Conservation (phyloP, 2,888 invertebrate genomes). For the Sinodicranocentrus sp. region DNA sequence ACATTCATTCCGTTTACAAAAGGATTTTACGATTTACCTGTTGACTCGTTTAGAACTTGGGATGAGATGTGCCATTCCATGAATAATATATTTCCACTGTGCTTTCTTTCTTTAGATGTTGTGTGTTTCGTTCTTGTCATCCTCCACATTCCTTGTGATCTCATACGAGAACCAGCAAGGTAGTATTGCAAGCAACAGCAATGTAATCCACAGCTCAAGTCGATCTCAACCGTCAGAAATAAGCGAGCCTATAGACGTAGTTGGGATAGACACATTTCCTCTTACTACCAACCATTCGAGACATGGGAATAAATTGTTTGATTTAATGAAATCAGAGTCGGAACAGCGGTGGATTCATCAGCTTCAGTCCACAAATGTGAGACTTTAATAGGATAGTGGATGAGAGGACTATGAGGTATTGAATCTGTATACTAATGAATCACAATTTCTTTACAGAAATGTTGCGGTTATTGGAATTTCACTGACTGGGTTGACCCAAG, state of each 20-base stretch:
- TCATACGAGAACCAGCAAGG: constrained; percentile 59
- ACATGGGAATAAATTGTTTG: constrained; percentile 60
- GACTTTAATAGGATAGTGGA: not conserved
- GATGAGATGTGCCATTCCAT: not conserved
- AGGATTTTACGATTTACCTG: not conserved
- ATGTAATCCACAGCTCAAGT: constrained; percentile 57
- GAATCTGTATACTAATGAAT: too few species aligned
- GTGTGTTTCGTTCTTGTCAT: constrained; percentile 66
- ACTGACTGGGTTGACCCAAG: constrained; percentile 66
- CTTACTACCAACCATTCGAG: constrained; percentile 51
- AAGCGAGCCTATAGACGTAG: constrained; percentile 43
- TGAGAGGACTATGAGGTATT: too few species aligned
- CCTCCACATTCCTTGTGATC: constrained; percentile 66
- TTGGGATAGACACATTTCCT: constrained; percentile 33
- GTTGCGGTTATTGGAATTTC: constrained; percentile 71
- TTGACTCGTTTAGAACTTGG: not conserved
- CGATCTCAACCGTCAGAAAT: constrained; percentile 32
- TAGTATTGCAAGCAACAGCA: constrained; percentile 42
- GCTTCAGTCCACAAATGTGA: constrained; percentile 62
- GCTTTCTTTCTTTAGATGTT: constrained; percentile 54
- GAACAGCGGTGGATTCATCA: constrained; percentile 70
- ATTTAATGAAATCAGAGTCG: constrained; percentile 66
- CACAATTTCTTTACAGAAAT: constrained; percentile 37
- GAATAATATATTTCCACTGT: constrained; percentile 1
- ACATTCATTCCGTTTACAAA: not conserved